Percentiles rank a stretch among this genome's conserved stretches.
These are phyloP conservation scores for Pectinophora gossypiella DNA, from an alignment of 1,140 invertebrate species.

Conservation along the genomic window DNA sequence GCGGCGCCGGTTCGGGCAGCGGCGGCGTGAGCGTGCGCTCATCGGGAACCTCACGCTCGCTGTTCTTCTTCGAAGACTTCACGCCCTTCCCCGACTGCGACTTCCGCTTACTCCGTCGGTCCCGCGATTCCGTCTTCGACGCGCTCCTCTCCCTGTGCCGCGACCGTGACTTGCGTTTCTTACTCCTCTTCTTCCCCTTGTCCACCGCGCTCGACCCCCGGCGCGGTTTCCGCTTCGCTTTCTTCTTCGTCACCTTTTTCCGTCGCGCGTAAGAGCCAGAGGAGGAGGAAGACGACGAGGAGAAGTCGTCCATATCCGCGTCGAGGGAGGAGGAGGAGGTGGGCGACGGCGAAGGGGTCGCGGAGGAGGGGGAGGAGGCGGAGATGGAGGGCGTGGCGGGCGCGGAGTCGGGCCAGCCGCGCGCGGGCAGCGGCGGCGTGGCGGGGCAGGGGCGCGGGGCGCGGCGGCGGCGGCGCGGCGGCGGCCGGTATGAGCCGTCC, in stretches of 20 bases:
- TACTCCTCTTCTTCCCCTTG: slow-evolving; percentile 27
- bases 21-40: not conserved
- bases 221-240: slow-evolving; percentile 17
- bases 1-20: not conserved
- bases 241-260: slow-evolving; percentile 16
- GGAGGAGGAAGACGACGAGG: not conserved
- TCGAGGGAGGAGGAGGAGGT: slow-evolving; percentile 2
- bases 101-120: slow-evolving; percentile 37
- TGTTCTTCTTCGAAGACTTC: slow-evolving; percentile 41
- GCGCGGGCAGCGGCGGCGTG: slow-evolving; percentile 1
- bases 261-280: not conserved
- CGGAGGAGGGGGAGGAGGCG: not conserved
- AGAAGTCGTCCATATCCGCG: not conserved
- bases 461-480: slow-evolving; percentile 11
- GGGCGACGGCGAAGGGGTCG: not conserved
- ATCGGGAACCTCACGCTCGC: not conserved
- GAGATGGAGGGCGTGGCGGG: not conserved
- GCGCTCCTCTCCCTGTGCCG: slow-evolving; percentile 16
- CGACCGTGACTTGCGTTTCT: slow-evolving; percentile 16
- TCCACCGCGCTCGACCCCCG: not conserved
- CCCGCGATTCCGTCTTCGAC: slow-evolving; percentile 8
- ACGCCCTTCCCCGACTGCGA: slow-evolving; percentile 50
- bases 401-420: slow-evolving; percentile 1
- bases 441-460: not conserved
- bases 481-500: slow-evolving; percentile 13